Percentiles rank a stretch among this genome's conserved stretches.
Evolutionary conservation across 2,113 vertebrate genomes (phyloP).

Genomic region (Illadopsis cleaveri): DNA sequence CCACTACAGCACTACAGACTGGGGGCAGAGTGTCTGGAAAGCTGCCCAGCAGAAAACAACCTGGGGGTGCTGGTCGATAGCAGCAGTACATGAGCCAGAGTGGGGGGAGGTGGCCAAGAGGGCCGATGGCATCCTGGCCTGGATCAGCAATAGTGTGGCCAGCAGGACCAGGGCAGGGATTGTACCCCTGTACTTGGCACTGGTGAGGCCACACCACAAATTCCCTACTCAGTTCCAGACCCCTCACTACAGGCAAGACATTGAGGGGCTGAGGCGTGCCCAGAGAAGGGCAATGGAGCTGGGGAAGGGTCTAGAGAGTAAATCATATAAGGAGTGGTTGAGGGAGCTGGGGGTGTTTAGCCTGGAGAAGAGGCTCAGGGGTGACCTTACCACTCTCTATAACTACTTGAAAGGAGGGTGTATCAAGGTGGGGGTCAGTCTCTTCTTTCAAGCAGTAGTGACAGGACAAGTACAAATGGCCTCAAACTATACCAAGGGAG

Average conservation of each 20-base stretch:
- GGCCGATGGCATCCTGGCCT: fast-evolving
- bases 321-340: not conserved
- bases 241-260: not conserved
- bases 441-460: not conserved
- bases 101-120: not conserved
- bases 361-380: not conserved
- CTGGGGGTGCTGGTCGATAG: fast-evolving
- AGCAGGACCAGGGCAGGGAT: not conserved
- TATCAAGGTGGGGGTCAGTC: fast-evolving
- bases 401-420: not conserved
- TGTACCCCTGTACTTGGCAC: fast-evolving
- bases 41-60: not conserved
- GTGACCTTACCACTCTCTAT: not conserved
- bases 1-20: not conserved
- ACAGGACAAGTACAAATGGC: not conserved
- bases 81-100: not conserved
- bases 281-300: not conserved
- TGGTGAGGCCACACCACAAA: fast-evolving
- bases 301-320: not conserved
- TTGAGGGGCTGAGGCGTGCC: fast-evolving
- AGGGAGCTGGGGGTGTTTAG: not conserved
- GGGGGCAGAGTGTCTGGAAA: not conserved
- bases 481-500: not conserved
- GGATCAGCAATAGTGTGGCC: not conserved
- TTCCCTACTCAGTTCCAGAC: fast-evolving